A percentile compares a stretch with the other conserved stretches of the same genome.
Evolutionary conservation across 1,140 invertebrate species (phyloP).

Genomic region (Diuraphis noxia): DNA sequence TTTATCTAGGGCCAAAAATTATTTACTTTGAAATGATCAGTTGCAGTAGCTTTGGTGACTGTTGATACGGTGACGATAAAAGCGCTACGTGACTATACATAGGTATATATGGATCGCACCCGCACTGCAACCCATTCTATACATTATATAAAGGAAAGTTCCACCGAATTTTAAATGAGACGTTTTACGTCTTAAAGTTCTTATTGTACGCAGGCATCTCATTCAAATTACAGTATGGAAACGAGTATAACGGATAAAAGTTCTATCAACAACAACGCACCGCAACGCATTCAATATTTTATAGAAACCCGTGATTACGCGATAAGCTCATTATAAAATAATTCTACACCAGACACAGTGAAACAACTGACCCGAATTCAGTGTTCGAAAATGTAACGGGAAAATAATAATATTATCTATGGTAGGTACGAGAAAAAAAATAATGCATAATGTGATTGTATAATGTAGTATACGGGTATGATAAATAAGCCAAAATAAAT

Average conservation of each 20-base stretch:
- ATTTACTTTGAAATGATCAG: slow-evolving; percentile 5
- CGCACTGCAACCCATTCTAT: not conserved
- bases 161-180: slow-evolving; percentile 5
- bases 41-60: not conserved
- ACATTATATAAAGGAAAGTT: not conserved
- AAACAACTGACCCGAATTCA: not conserved
- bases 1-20: not conserved
- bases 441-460: not conserved
- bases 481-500: not conserved
- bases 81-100: not conserved
- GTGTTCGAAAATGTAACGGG: not conserved
- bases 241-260: not conserved
- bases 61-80: not conserved
- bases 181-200: not conserved
- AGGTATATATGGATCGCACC: not conserved
- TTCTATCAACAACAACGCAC: not conserved
- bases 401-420: not conserved
- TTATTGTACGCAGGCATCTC: not conserved
- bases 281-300: not conserved
- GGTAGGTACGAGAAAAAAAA: not conserved
- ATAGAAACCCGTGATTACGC: not conserved
- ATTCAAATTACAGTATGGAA: not conserved
- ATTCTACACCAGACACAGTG: not conserved
- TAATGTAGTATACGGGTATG: not conserved
- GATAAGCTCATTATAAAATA: slow-evolving; percentile 4